Base-by-base conservation (phyloP, 2,888 invertebrate genomes). In the Gasteruption jaculator region DNA sequence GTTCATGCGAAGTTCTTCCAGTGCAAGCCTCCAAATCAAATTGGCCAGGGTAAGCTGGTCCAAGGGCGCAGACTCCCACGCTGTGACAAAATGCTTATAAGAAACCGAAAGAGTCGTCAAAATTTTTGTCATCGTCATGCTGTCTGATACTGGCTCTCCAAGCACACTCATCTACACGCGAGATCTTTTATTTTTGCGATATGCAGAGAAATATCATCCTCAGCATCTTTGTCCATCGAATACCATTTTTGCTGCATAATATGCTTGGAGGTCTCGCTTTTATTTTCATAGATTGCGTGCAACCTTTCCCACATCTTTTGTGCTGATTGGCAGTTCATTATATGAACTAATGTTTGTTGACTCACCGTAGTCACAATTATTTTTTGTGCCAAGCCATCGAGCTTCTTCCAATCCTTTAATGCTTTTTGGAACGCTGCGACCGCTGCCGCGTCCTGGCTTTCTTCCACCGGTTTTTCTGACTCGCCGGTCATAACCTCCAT, bases 241-340 rank as follows among this genome's bases (percentile, higher is more conserved):
- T 49, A 56, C 50, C 55, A 50, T 2, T 49, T 10, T 36, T 54
- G 50, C 22, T 52, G 50, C 2, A 54, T 30, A 6, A 53, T 21
- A 16, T 55, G 53, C 15, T 52, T 50, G 4, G 52, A 53, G 0
- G 53, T 38, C 20, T 57, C 57, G 3, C 44, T 50, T 35, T 56
- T 57, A 21, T 53, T 57, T 40, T 61, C 58, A 29, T 52, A 61
- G 1, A 61, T 45, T 5, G 35, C 37, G 1, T 46, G 38, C 4
- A 63, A 42, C 43, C 54, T 58, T 1, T 38, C 39, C 58, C 60
- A 63, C 59, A 63, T 63, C 12, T 53, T 49, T 15, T 49, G 38
- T 5, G 59, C 38, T 4, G 43, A 47, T 5, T 41, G 7, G 32
- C 58, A 59, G 46, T 58, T 56, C 34, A 56, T 46, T 12, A 61